Percentiles rank a stretch among this genome's conserved stretches.
Conservation (phyloP, 2,113 vertebrate species). For the Reinhardtius hippoglossoides region DNA sequence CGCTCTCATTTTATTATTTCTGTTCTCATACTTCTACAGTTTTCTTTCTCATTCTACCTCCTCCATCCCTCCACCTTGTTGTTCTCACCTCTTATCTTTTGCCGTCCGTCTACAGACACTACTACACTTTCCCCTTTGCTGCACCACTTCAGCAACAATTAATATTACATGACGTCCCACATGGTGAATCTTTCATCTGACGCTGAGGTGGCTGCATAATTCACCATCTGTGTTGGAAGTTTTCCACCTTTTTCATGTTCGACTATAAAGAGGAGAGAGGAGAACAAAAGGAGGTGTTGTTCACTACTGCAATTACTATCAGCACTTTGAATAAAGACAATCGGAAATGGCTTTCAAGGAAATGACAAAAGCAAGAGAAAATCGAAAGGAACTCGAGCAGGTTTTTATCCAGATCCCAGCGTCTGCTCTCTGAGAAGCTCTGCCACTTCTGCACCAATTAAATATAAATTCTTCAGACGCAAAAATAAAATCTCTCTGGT, state of each 20-base stretch:
- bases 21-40: neutral
- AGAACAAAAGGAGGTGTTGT: neutral
- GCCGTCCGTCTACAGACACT: neutral
- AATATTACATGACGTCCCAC: conserved; percentile 27
- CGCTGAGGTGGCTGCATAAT: conserved; percentile 18
- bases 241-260: neutral
- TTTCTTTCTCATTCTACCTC: neutral
- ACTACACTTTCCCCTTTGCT: neutral
- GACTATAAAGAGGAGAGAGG: neutral
- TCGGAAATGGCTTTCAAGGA: neutral
- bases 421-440: too few relatives aligned
- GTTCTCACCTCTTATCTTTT: neutral
- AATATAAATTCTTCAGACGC: too few relatives aligned
- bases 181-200: conserved; percentile 27
- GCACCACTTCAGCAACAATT: neutral
- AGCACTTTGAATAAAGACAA: neutral
- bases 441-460: too few relatives aligned
- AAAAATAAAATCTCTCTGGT: too few relatives aligned
- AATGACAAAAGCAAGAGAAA: neutral
- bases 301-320: neutral
- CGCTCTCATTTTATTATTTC: too few relatives aligned
- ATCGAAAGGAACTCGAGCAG: neutral
- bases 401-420: too few relatives aligned
- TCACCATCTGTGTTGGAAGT: neutral
- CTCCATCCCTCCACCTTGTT: neutral